These are phyloP conservation scores for Hesperophylax magnus DNA, from an alignment of 1,140 invertebrate species.

Conservation along the genomic window DNA sequence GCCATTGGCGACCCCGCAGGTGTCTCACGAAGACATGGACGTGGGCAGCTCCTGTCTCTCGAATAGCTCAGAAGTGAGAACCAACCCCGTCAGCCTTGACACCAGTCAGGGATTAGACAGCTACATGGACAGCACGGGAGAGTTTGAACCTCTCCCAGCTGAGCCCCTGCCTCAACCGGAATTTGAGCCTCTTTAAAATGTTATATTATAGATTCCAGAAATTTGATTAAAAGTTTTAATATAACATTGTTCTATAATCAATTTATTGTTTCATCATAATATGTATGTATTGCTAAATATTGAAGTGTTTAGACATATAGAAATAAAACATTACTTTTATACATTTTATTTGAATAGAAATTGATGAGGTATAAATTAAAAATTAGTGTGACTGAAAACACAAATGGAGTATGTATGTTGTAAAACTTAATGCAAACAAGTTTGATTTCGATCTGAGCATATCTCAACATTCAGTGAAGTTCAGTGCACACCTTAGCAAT, in stretches of 20 bases:
- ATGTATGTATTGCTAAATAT: neutral
- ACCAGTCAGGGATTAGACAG: conserved; percentile 49
- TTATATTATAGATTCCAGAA: no score
- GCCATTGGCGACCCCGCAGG: conserved; percentile 66
- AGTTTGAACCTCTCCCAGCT: conserved; percentile 68
- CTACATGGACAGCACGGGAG: conserved; percentile 62
- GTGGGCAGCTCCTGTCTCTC: neutral
- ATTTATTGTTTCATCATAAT: neutral
- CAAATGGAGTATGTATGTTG: no score
- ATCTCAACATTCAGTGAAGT: no score
- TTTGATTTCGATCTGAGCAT: no score
- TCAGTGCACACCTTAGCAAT: no score
- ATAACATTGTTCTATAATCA: neutral
- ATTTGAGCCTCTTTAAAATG: conserved; percentile 66
- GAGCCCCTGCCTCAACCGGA: conserved; percentile 69
- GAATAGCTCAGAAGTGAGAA: neutral
- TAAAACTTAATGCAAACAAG: no score
- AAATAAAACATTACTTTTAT: neutral
- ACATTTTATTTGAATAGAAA: conserved; percentile 1
- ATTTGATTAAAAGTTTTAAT: no score
- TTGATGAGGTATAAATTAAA: neutral
- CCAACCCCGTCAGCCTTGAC: neutral
- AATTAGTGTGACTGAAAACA: no score
- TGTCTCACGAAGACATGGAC: conserved; percentile 56
- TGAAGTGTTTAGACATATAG: neutral